These are phyloP conservation scores for Clanis bilineata DNA, from an alignment of 2,888 invertebrate species.

Conservation along the genomic window DNA sequence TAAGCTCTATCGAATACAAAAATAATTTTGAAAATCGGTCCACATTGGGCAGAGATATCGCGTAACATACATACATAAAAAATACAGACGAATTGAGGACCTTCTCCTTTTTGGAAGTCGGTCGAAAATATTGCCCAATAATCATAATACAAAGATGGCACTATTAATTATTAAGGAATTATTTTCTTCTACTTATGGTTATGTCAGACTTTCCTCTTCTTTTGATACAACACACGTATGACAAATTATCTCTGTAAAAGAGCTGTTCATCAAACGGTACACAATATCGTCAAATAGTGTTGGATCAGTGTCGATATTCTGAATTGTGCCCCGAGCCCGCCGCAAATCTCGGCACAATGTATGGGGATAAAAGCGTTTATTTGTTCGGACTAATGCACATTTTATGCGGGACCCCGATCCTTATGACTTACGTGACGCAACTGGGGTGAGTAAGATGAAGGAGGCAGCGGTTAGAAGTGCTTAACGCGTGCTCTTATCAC, in stretches of 20 bases:
- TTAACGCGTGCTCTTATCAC: not conserved
- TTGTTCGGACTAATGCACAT: conserved; percentile 79
- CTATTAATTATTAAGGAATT: too few species aligned
- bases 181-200: too few species aligned
- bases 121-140: too few species aligned
- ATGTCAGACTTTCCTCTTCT: too few species aligned
- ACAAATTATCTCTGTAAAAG: not conserved
- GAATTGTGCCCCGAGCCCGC: not conserved
- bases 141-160: too few species aligned
- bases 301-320: not conserved
- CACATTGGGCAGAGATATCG: too few species aligned
- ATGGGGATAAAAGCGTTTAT: conserved; percentile 73
- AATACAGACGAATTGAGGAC: too few species aligned
- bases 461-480: conserved; percentile 21
- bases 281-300: not conserved
- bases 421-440: conserved; percentile 75
- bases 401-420: conserved; percentile 71
- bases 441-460: conserved; percentile 33
- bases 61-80: too few species aligned
- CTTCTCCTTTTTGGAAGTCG: too few species aligned
- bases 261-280: not conserved
- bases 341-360: conserved; percentile 63
- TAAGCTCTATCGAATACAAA: too few species aligned
- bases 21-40: too few species aligned
- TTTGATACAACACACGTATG: not conserved